Conservation (phyloP, 2,888 invertebrate species). For the Xylocampa areola region DNA sequence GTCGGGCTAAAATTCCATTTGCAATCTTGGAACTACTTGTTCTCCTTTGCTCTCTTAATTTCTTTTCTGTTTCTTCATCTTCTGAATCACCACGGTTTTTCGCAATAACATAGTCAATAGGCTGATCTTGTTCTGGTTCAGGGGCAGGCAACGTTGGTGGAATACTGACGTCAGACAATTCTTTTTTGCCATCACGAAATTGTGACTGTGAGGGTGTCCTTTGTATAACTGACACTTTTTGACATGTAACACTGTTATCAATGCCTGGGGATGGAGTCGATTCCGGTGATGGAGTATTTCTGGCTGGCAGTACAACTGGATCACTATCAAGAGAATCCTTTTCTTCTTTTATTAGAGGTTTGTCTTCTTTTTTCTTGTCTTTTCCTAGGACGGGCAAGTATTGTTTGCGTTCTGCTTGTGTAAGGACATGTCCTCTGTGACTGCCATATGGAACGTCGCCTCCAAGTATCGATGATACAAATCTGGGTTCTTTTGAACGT, state of each 20-base stretch:
- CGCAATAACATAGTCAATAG: conserved; percentile 96
- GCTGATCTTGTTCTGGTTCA: conserved; percentile 95
- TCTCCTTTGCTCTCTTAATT: conserved; percentile 92
- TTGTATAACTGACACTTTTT: conserved; percentile 94
- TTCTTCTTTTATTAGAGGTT: conserved; percentile 90
- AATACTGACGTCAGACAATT: conserved; percentile 84
- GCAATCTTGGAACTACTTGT: conserved; percentile 92
- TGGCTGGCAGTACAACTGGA: conserved; percentile 89
- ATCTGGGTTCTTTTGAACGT: conserved; percentile 88
- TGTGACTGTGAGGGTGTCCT: conserved; percentile 92
- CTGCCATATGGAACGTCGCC: conserved; percentile 96
- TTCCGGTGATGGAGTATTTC: conserved; percentile 88
- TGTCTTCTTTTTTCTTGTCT: conserved; percentile 89
- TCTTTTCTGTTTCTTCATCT: conserved; percentile 92
- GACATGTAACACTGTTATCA: conserved; percentile 92
- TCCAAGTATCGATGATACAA: conserved; percentile 94
- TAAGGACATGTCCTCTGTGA: conserved; percentile 93
- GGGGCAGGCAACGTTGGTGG: conserved; percentile 85
- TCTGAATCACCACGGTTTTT: conserved; percentile 93
- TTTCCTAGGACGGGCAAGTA: conserved; percentile 91
- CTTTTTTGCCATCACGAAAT: conserved; percentile 85
- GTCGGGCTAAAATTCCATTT: conserved; percentile 88
- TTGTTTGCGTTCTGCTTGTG: conserved; percentile 94
- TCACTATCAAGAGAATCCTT: conserved; percentile 91
- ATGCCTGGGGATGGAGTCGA: conserved; percentile 90